Evolutionary conservation across 2,888 invertebrate genomes (phyloP), one percentile per base, ranked within the genome.

Genomic region (Heliconius ethilla): DNA sequence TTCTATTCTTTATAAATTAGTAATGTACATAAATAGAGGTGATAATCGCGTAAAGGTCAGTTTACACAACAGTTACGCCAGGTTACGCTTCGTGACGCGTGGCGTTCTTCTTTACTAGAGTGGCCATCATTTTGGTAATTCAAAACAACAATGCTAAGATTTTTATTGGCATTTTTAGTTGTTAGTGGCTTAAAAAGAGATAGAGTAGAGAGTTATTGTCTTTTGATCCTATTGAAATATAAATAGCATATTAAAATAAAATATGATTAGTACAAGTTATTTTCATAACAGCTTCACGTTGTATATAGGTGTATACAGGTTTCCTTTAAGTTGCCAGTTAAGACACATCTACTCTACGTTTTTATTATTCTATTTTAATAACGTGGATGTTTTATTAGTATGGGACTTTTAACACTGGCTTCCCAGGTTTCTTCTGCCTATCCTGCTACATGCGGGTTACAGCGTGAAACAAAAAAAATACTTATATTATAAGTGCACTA

Each of bases 41-140:
- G 55, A 63, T 70, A 76, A 81, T 82, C 22, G 74, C 70, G 2
- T 82, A 78, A 82, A 78, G 80, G 82, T 82, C 81, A 81, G 78
- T 82, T 81, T 82, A 83, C 81, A 82, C 79, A 77, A 80, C 79
- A 78, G 84, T 87, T 87, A 87, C 88, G 84, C 86, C 86, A 88
- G 87, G 88, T 81, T 83, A 85, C 84, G 89, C 88, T 85, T 82
- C 78, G 82, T 83, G 81, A 83, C 85, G 88, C 88, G 86, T 86
- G 83, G 85, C 84, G 87, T 79, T 81, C 87, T 83, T 86, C 86
- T 87, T 87, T 82, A 25, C 22, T 77, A 63, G 15, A 25, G 40
- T 75, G 55, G 9, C 2, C 10, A 75, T 63, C 15, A 13, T 77
- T 79, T 80, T 59, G 10, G 7, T 51, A 10, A 15, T 67, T 72